Base-by-base conservation (phyloP, 2,888 invertebrate species). In the Barypeithes pellucidus region DNA sequence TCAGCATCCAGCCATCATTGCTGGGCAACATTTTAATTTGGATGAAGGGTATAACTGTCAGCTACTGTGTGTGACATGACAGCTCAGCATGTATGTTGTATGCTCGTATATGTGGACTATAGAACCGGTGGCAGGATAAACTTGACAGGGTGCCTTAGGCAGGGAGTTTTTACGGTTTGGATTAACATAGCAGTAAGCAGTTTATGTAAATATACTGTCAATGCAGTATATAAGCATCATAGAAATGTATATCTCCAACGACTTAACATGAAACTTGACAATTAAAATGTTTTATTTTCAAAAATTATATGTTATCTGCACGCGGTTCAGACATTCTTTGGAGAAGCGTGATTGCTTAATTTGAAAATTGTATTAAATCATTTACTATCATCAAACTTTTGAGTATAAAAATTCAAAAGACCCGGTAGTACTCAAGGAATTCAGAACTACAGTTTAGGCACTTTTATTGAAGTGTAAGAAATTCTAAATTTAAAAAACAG, bases 1-100 rank as follows among this genome's bases (percentile, higher is more conserved):
- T 82, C 84, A 83, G 85, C 80, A 84, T 84, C 84, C 85, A 86
- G 84, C 86, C 86, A 86, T 84, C 84, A 86, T 86, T 85, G 84
- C 82, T 80, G 76, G 78, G 80, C 81, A 85, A 85, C 85, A 83
- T 85, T 85, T 86, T 84, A 85, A 86, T 86, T 82, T 81, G 61
- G 79, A 75, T 80, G 80, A 82, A 84, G 83, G 84, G 81, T 84
- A 84, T 83, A 82, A 82, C 82, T 85, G 85, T 84, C 84, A 83
- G 84, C 84, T 85, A 84, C 84, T 80, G 84, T 84, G 82, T 84
- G 83, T 84, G 84, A 85, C 85, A 84, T 85, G 85, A 85, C 85
- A 85, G 85, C 83, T 82, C 78, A 80, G 80, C 82, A 81, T 84
- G 83, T 82, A 81, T 82, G 82, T 83, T 83, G 59, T 57, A 50